A percentile compares a stretch with the other conserved stretches of the same genome.
Evolutionary conservation across 2,888 invertebrate genomes (phyloP).

Genomic region (Drosophila cognata): DNA sequence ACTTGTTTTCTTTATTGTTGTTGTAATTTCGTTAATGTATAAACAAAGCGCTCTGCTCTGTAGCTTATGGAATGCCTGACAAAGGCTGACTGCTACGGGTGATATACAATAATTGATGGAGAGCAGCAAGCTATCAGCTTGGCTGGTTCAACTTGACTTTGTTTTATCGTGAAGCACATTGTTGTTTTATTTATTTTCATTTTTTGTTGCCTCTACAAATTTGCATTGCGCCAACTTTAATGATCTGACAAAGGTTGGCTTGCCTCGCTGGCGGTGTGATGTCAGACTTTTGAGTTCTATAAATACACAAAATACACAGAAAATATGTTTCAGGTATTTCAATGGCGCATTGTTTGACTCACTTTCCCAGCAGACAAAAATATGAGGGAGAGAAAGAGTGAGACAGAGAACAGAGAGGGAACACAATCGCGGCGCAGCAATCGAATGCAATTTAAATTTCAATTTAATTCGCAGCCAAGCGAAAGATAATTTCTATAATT

Average conservation of each 20-base stretch:
- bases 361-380: slow-evolving; percentile 34
- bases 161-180: slow-evolving; percentile 41
- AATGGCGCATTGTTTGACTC: slow-evolving; percentile 32
- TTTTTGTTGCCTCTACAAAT: slow-evolving; percentile 39
- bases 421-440: slow-evolving; percentile 59
- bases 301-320: slow-evolving; percentile 56
- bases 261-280: slow-evolving; percentile 59
- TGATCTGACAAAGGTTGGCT: slow-evolving; percentile 66
- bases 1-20: slow-evolving; percentile 6
- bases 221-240: slow-evolving; percentile 57
- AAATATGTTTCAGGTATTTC: slow-evolving; percentile 44
- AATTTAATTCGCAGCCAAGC: slow-evolving; percentile 78
- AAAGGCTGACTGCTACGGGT: slow-evolving; percentile 5
- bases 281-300: slow-evolving; percentile 72
- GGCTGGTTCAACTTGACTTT: slow-evolving; percentile 59
- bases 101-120: slow-evolving; percentile 19
- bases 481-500: slow-evolving; percentile 80
- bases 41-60: slow-evolving; percentile 33
- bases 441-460: slow-evolving; percentile 80
- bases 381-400: neutral
- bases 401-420: slow-evolving; percentile 42
- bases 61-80: slow-evolving; percentile 14
- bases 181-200: slow-evolving; percentile 29
- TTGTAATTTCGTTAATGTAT: slow-evolving; percentile 34
- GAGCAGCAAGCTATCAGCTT: slow-evolving; percentile 24